A percentile compares a stretch with the other conserved stretches of the same genome.
phyloP scores from a whole-genome alignment of 2,797 vertebrate species.

The Loris lydekkerianus region DNA sequence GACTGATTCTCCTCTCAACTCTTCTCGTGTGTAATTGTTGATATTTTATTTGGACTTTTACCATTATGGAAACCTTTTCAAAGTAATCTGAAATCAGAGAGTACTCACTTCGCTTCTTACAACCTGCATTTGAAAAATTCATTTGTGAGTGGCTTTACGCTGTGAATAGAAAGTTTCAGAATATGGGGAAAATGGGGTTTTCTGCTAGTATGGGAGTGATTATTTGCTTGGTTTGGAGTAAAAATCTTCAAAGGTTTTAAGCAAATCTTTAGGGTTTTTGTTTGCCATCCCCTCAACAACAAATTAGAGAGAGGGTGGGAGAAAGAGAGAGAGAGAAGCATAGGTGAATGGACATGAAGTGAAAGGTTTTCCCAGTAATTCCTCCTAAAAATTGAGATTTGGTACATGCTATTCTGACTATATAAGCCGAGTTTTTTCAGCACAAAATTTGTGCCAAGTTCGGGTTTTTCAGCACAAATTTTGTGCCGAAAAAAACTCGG shows the following conservation, averaged over 20 bases:
- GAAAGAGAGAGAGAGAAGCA: background rate
- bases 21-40: background rate
- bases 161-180: background rate
- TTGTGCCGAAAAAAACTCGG: too few species aligned
- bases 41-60: slow-evolving; percentile 4
- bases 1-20: background rate
- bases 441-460: too few species aligned
- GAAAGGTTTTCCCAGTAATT: background rate
- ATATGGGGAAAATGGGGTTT: background rate
- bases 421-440: background rate
- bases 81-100: background rate
- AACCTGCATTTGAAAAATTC: slow-evolving; percentile 18
- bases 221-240: background rate
- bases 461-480: too few species aligned
- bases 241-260: background rate
- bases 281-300: background rate
- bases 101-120: background rate
- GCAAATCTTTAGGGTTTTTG: background rate
- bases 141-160: background rate
- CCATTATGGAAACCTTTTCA: background rate
- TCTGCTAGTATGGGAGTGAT: background rate
- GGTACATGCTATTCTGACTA: background rate
- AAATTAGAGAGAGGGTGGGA: background rate
- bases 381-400: background rate
- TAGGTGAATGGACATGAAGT: background rate